Base-by-base conservation (phyloP, 2,888 invertebrate genomes). In the Sussaba pulchella region DNA sequence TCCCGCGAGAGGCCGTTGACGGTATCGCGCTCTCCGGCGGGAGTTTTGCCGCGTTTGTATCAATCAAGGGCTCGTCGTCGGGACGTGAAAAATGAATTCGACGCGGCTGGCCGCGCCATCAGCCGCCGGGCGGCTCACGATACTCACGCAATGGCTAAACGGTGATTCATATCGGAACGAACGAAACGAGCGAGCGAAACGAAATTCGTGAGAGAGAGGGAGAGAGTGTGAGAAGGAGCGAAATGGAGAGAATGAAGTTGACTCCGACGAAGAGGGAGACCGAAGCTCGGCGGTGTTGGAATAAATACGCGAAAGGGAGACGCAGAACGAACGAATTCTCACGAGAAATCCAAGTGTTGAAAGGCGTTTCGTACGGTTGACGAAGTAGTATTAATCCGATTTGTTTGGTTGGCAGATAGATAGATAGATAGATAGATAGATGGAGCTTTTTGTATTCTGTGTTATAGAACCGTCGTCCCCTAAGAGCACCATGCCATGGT, bases 21-120 rank as follows among this genome's bases (percentile, higher is more conserved):
- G 57, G 82, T 84, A 17, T 63, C 54, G 39, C 59, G 64, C 36
- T 36, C n/a, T n/a, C n/a, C n/a, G 21, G 41, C 36, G 47, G 31
- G 50, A 52, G 19, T 52, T 24, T 70, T 61, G 61, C 41, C 87
- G 83, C 86, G 86, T 88, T 89, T 85, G 86, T 89, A 89, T 88
- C 88, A 88, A 89, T 89, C 89, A 88, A 82, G 66, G 26, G 61
- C 52, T 57, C 57, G 26, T 14, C 21, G 19, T 21, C 41, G 50
- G 76, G 88, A 89, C 89, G 82, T 88, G 89, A 89, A 88, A 89
- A 89, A 89, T 89, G 88, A 88, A 89, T 88, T 85, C 82, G 83
- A 83, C 79, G 83, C 81, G 69, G 61, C 43, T 31, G 61, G 66
- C 76, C 47, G 63, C 63, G 41, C 41, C 6, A 54, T 21, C 70